Conservation (phyloP, 1,140 invertebrate genomes). For the Rhynchophorus ferrugineus region DNA sequence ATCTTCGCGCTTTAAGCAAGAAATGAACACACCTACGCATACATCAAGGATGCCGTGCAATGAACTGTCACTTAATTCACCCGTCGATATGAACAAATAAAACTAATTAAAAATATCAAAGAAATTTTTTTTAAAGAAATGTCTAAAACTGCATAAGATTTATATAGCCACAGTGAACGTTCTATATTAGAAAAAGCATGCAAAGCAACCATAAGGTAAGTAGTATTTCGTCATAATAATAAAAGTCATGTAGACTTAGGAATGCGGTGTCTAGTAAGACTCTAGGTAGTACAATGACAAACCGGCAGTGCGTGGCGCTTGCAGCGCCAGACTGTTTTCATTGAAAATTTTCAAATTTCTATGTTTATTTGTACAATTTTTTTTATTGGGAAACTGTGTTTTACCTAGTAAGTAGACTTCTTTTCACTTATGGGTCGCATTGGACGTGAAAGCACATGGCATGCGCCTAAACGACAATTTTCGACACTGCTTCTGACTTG, state of each 20-base stretch:
- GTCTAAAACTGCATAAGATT: too few species aligned
- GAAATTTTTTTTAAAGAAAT: neutral
- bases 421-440: constrained; percentile 15
- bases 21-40: constrained; percentile 23
- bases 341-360: constrained; percentile 14
- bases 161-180: constrained; percentile 7
- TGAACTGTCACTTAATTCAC: constrained; percentile 21
- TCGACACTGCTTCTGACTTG: constrained; percentile 18
- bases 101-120: constrained; percentile 1
- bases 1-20: constrained; percentile 10
- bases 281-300: constrained; percentile 16
- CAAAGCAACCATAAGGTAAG: constrained; percentile 17
- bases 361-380: constrained; percentile 11
- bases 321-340: constrained; percentile 14
- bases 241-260: constrained; percentile 19
- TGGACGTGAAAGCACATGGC: constrained; percentile 22
- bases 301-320: constrained; percentile 14
- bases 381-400: constrained; percentile 14
- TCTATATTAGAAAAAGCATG: constrained; percentile 7
- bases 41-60: constrained; percentile 20
- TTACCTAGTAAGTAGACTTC: constrained; percentile 23
- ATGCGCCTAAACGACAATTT: constrained; percentile 21
- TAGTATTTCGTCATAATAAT: constrained; percentile 12
- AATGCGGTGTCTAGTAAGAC: constrained; percentile 18
- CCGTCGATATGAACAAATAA: constrained; percentile 13